A percentile compares a stretch with the other conserved stretches of the same genome.
Evolutionary conservation across 2,797 vertebrate species (phyloP).

Genomic region (Momotus momota): DNA sequence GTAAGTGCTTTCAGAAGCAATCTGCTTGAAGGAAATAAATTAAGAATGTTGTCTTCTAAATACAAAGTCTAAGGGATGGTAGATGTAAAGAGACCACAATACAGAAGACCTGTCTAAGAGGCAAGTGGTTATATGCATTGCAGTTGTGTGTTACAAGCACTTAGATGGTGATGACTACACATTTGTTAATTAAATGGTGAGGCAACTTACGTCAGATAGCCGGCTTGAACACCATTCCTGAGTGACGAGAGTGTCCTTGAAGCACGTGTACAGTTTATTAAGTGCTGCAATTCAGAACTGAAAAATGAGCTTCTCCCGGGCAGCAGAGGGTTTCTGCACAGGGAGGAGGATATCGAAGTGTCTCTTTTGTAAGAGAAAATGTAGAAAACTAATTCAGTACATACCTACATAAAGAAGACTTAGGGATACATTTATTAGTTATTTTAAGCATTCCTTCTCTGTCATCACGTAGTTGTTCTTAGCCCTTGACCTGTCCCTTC

Average conservation of each 20-base stretch:
- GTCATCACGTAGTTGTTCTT: background rate
- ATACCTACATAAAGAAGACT: background rate
- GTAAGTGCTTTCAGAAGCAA: background rate
- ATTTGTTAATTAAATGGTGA: conserved; percentile 8
- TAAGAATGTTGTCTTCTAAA: background rate
- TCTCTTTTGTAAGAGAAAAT: background rate
- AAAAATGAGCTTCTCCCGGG: background rate
- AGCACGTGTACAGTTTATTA: background rate
- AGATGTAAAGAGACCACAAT: background rate
- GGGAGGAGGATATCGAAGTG: background rate
- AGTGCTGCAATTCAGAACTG: background rate
- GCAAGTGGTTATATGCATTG: rapidly evolving
- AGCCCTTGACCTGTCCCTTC: background rate
- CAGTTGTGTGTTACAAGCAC: background rate
- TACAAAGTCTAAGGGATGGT: background rate
- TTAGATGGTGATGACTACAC: background rate
- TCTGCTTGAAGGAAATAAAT: background rate
- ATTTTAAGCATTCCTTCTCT: background rate
- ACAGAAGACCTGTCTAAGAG: background rate
- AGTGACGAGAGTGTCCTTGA: background rate
- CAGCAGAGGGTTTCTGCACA: background rate
- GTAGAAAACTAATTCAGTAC: background rate
- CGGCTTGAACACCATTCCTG: background rate
- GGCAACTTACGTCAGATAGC: background rate
- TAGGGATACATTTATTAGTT: background rate